These are phyloP conservation scores for Margaritifera margaritifera DNA, from an alignment of 2,888 invertebrate species.

Conservation along the genomic window DNA sequence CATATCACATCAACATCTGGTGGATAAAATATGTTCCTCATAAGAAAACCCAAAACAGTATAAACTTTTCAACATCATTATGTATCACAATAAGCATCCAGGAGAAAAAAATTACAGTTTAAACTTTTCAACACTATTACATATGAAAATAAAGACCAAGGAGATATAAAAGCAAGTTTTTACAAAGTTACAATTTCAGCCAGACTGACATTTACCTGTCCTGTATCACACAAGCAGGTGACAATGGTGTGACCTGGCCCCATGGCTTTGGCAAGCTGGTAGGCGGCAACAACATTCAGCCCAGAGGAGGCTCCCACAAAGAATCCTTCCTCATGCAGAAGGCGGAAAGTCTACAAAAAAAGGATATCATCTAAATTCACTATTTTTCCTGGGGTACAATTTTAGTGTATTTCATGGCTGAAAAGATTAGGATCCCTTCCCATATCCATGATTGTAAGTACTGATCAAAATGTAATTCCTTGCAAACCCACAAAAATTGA, in stretches of 20 bases:
- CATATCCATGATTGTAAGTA: too few relatives aligned
- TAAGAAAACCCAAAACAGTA: too few relatives aligned
- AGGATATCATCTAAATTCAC: too few relatives aligned
- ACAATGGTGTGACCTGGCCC: conserved; percentile 72
- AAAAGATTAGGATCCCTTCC: too few relatives aligned
- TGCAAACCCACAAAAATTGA: too few relatives aligned
- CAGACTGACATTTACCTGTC: conserved; percentile 55
- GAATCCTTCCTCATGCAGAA: conserved; percentile 71
- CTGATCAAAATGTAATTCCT: too few relatives aligned
- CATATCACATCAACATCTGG: too few relatives aligned
- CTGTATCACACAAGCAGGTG: conserved; percentile 71
- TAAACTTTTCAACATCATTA: too few relatives aligned
- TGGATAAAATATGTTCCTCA: too few relatives aligned
- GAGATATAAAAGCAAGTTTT: background rate
- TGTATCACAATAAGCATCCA: background rate
- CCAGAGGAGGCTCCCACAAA: conserved; percentile 72
- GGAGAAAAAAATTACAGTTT: too few relatives aligned
- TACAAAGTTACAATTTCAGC: background rate
- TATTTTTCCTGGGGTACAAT: too few relatives aligned
- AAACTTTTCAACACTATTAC: background rate
- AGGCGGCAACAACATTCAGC: conserved; percentile 70
- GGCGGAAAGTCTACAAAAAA: conserved; percentile 62
- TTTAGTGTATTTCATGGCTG: background rate
- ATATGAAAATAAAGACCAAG: background rate
- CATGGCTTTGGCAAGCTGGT: conserved; percentile 66